A percentile compares a stretch with the other conserved stretches of the same genome.
Evolutionary conservation across 2,888 invertebrate species (phyloP).

Genomic region (Acheta domesticus): DNA sequence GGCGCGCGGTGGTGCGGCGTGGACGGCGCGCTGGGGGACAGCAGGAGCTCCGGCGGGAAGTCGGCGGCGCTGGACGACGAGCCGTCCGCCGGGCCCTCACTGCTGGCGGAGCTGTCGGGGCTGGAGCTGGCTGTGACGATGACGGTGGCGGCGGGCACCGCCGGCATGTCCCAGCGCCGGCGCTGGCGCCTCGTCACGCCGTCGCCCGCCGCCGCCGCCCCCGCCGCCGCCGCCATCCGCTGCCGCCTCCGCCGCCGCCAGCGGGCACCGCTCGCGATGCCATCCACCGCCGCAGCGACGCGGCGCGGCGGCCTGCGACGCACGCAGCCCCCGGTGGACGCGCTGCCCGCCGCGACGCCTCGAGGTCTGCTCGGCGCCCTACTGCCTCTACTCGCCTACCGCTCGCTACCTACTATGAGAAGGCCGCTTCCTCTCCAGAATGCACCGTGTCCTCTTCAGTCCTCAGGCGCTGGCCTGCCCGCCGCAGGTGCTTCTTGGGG

Average conservation of each 20-base stretch:
- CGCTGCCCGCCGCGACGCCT: not conserved
- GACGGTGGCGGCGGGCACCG: conserved; percentile 45
- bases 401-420: not conserved
- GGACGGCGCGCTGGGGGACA: conserved; percentile 37
- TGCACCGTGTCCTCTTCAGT: not conserved
- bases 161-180: not conserved
- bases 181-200: not conserved
- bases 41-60: conserved; percentile 45
- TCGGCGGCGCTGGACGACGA: conserved; percentile 30
- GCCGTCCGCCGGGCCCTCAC: not conserved
- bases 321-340: not conserved
- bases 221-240: not conserved
- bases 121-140: conserved; percentile 41
- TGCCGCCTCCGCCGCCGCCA: not conserved
- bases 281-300: not conserved
- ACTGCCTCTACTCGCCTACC: not conserved
- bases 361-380: not conserved
- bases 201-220: not conserved
- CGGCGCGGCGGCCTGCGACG: not conserved
- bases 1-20: not conserved
- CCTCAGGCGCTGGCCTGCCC: too few species aligned
- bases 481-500: too few species aligned
- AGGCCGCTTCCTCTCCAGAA: not conserved
- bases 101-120: not conserved
- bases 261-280: not conserved